Evolutionary conservation across 2,888 invertebrate species (phyloP), one percentile per base, ranked within the genome.

Genomic region (Galeopsomyia nigrocyanea): DNA sequence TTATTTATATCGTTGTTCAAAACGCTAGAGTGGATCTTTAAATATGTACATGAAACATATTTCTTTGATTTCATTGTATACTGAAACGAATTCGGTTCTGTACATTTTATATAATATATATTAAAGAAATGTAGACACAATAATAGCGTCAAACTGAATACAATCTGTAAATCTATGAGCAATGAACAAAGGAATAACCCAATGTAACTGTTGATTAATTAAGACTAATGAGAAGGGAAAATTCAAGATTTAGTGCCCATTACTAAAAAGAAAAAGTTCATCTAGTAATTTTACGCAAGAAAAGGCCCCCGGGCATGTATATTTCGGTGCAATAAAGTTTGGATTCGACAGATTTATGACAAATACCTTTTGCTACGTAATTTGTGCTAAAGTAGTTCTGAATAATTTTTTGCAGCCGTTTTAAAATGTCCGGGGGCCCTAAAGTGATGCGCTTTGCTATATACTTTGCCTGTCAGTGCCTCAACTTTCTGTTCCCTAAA

Each of bases 1-100:
- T 74, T 74, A 71, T 68, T 71, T 73, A 74, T 67, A 31, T 73
- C 73, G 66, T 75, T 71, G 26, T 70, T 69, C 63, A 55, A 75
- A 68, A 58, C 62, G 64, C 55, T 73, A 64, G 56, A 65, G 68
- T 66, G 17, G 70, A 67, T 67, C 58, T 69, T 75, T 65, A 62
- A 66, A 68, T 75, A 68, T 69, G 22, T 63, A 67, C 47, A 67
- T 66, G n/a, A 68, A 26, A 39, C 39, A 13, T 39, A 7, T 39
- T 10, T 68, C 9, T 49, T 68, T 63, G 47, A 53, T 71, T 73
- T 68, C 55, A 55, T 64, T 67, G 50, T 67, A 51, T 63, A 58
- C 26, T 60, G 17, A 71, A 67, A 21, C 49, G 39, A 69, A 17
- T 68, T 71, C 47, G 70, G 70, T 71, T 71, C 56, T 73, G 65